Conservation (phyloP, 2,888 invertebrate species). For the Merodon equestris region DNA sequence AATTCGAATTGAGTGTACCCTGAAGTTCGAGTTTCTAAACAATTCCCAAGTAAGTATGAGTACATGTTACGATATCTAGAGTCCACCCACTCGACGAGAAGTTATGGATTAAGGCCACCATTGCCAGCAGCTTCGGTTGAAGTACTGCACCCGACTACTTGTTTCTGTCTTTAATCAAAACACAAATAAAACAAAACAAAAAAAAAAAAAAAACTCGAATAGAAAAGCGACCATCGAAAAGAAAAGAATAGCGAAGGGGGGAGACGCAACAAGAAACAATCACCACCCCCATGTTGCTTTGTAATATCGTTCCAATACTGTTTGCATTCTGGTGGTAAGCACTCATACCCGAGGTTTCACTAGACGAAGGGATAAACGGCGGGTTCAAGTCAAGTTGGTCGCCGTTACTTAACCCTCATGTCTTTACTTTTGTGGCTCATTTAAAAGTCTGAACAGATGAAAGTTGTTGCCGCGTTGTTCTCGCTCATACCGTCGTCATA, state of each 20-base stretch:
- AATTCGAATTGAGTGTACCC: not conserved
- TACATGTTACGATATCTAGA: not conserved
- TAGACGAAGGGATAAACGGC: conserved; percentile 29
- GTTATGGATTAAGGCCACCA: conserved; percentile 27
- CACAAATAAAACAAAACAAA: not conserved
- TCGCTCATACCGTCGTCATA: conserved; percentile 1
- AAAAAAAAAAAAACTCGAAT: conserved; percentile 5
- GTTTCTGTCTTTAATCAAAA: conserved; percentile 50
- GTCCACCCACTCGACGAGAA: conserved; percentile 32
- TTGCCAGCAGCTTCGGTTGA: conserved; percentile 6
- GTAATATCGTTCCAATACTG: conserved; percentile 61
- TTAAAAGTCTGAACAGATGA: conserved; percentile 69
- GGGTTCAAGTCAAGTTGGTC: conserved; percentile 67
- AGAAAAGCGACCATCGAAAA: conserved; percentile 53
- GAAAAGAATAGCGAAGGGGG: conserved; percentile 34
- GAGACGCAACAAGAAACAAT: conserved; percentile 28
- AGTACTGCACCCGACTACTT: conserved; percentile 29
- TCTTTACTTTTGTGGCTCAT: conserved; percentile 69
- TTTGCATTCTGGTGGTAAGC: conserved; percentile 63
- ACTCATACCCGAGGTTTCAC: not conserved
- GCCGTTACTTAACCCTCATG: conserved; percentile 68
- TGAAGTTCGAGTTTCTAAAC: not conserved
- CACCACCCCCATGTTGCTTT: conserved; percentile 64
- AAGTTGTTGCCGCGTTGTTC: conserved; percentile 55
- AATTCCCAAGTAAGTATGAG: conserved; percentile 47